A percentile compares a stretch with the other conserved stretches of the same genome.
Conservation (phyloP, 2,113 vertebrate genomes). For the Oncorhynchus mykiss region DNA sequence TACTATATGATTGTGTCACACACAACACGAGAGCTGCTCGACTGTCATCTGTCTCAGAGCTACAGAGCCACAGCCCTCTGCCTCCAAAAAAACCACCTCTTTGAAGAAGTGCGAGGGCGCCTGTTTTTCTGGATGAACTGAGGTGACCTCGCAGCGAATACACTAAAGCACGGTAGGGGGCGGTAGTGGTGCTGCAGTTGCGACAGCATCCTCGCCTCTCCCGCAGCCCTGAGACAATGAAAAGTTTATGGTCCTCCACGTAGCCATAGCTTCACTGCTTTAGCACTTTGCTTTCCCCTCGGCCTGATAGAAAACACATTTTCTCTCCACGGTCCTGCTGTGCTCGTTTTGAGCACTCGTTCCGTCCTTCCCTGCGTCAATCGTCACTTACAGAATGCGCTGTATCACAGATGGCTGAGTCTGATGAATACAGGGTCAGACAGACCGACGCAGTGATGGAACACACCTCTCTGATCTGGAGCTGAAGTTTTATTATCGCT, state of each 20-base stretch:
- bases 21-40: background rate
- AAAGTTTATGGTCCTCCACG: constrained; percentile 60
- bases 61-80: background rate
- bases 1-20: background rate
- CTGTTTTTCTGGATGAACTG: constrained; percentile 39
- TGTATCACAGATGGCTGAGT: background rate
- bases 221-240: constrained; percentile 53
- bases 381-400: constrained; percentile 25
- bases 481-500: constrained; percentile 39
- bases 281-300: constrained; percentile 26
- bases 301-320: constrained; percentile 69
- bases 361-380: constrained; percentile 11
- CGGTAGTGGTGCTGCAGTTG: constrained; percentile 24
- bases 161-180: constrained; percentile 27
- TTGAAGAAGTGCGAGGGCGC: constrained; percentile 1
- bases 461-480: constrained; percentile 27
- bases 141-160: constrained; percentile 35
- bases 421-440: constrained; percentile 25
- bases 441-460: constrained; percentile 11
- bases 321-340: constrained; percentile 38
- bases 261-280: constrained; percentile 24
- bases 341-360: constrained; percentile 26
- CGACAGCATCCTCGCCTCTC: constrained; percentile 38
- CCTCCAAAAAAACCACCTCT: constrained; percentile 5
- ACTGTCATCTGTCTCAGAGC: background rate